Evolutionary conservation across 2,888 invertebrate genomes (phyloP), one percentile per base, ranked within the genome.

Genomic region (Apotomis turbidana): DNA sequence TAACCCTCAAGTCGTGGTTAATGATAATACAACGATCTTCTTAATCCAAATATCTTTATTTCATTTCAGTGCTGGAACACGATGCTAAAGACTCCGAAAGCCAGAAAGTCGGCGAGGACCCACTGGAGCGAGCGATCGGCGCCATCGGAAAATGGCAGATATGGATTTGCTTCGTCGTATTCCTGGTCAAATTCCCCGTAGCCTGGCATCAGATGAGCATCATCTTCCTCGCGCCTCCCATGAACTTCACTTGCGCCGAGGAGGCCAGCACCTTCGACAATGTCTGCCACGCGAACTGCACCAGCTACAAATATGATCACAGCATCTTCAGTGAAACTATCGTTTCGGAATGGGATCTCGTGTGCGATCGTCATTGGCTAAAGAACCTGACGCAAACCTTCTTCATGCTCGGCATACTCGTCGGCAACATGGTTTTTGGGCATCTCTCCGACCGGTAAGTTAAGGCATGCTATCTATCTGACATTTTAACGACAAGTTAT

Each of bases 171-270:
- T 87, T 95, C 62, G 94, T 95, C 0, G 94, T 96, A 54, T 95
- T 96, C 76, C 89, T 96, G 9, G 94, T 96, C 68, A 97, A 97
- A 87, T 96, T 97, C 81, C 96, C 97, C 0, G 96, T 96, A 0
- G 97, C 96, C 0, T 97, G 97, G 96, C 96, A 97, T 83, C 96
- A 97, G 80, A 94, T 97, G 84, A 96, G 95, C 75, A 96, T 97
- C 74, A 95, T 97, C 73, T 97, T 97, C 81, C 93, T 97, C 75
- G 96, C 96, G 5, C 96, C 97, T 0, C 95, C 95, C 0, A 94
- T 94, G 68, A 88, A 94, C 15, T 95, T 94, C 79, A 93, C 91
- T 27, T 96, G 96, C 80, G 78, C 83, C 0, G 76, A 78, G 0
- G 81, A 82, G 2, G 74, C 78, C 41, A 74, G 68, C 68, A 87